Conservation (phyloP, 2,113 vertebrate genomes). For the Merops nubicus region DNA sequence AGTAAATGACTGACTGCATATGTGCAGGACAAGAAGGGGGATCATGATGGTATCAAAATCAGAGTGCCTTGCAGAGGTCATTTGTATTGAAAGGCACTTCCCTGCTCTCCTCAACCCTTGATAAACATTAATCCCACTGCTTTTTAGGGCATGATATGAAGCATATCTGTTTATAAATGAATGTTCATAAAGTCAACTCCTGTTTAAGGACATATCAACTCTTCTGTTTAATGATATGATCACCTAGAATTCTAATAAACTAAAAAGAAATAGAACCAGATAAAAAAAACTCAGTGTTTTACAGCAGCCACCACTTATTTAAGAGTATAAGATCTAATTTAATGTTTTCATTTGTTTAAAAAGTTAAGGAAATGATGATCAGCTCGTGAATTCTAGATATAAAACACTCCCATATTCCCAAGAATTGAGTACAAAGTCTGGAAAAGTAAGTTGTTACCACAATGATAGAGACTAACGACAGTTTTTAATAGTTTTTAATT, state of each 20-base stretch:
- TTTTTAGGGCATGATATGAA: not conserved
- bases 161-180: not conserved
- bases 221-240: not conserved
- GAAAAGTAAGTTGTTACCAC: not conserved
- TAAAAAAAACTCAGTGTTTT: too few relatives aligned
- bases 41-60: not conserved
- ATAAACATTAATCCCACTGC: not conserved
- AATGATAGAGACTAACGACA: not conserved
- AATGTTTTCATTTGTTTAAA: not conserved
- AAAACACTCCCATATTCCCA: not conserved
- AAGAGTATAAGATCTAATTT: not conserved
- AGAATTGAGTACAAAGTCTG: not conserved
- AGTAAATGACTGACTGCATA: not conserved
- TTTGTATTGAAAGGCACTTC: not conserved
- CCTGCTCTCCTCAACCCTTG: not conserved
- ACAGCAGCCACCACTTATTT: not conserved
- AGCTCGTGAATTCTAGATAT: not conserved
- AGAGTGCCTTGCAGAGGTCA: not conserved
- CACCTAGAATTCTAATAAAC: not conserved
- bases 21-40: not conserved
- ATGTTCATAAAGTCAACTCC: not conserved
- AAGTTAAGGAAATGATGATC: not conserved
- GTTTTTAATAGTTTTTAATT: not conserved
- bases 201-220: too few relatives aligned
- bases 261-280: not conserved